Evolutionary conservation across 2,113 vertebrate genomes (phyloP), one percentile per base, ranked within the genome.

Genomic region (Paratilapia polleni): DNA sequence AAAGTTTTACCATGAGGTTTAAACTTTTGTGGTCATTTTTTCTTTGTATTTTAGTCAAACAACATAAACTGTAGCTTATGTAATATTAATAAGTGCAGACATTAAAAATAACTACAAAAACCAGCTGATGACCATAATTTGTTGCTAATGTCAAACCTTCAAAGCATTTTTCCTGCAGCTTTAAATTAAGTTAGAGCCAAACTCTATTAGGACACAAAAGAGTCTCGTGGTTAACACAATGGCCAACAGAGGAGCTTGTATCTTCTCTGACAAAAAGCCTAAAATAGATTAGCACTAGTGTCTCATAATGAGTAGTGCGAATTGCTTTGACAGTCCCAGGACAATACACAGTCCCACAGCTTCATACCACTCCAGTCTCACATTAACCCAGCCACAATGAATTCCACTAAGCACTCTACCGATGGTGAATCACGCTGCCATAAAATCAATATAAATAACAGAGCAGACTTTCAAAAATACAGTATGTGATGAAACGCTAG

Each of bases 271-370:
- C 22, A 73, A 88, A 59, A 11, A 43, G 36, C 88, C 80, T 15
- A 54, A 91, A 91, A 93, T 89, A 91, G 85, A 89, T 80, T 78
- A 13, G 56, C 78, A 31, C 64, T 78, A 86, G 75, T 26, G 3
- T 49, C 57, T 91, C 78, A 52, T 60, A 74, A 77, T 57, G 56
- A 57, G 57, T 34, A 31, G 52, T 63, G 84, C 3, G 28, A 86
- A 89, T 85, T 31, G 66, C 28, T 63, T 57, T 57, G 85, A 91
- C 87, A 86, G 82, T 77, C 83, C 47, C 66, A 24, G 83, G 88
- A 89, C 61, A 58, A 84, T 84, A 31, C 34, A 3, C 78, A 82
- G 84, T 47, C 84, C 57, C 74, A 26, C 75, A 17, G 43, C 85
- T 22, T 47, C 81, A 57, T 1, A 74, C 79, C 81, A 83, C 49